Conservation (phyloP, 2,888 invertebrate species). For the Spicauda simplicius region DNA sequence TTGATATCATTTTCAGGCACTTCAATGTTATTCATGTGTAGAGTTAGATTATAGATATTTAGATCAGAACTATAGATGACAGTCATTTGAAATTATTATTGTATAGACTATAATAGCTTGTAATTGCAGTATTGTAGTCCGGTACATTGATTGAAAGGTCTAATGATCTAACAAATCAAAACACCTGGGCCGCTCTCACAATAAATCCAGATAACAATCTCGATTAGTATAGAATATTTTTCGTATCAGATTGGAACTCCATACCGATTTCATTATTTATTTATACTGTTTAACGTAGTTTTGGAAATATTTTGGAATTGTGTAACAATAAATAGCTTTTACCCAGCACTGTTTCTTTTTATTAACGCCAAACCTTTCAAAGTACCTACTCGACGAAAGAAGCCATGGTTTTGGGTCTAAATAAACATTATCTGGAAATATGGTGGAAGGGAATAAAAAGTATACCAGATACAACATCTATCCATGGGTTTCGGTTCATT, state of each 20-base stretch:
- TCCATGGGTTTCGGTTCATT: slow-evolving; percentile 88
- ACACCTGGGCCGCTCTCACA: slow-evolving; percentile 59
- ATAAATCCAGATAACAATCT: slow-evolving; percentile 44
- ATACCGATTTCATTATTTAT: slow-evolving; percentile 23
- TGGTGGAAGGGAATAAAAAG: slow-evolving; percentile 80
- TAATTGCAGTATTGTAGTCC: slow-evolving; percentile 28
- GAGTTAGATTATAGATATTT: not conserved
- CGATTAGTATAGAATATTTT: slow-evolving; percentile 4
- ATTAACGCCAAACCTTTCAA: not conserved
- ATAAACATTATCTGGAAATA: slow-evolving; percentile 65
- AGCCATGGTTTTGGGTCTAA: slow-evolving; percentile 53
- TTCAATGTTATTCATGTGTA: not conserved
- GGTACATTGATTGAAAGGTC: slow-evolving; percentile 23
- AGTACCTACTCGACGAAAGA: not conserved
- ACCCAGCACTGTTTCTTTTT: slow-evolving; percentile 1
- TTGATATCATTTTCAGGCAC: too few relatives aligned
- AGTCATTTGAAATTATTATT: not conserved
- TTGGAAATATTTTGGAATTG: slow-evolving; percentile 4
- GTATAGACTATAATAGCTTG: not conserved
- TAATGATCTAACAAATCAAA: slow-evolving; percentile 32
- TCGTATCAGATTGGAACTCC: slow-evolving; percentile 15
- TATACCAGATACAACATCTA: slow-evolving; percentile 79
- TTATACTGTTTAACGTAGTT: slow-evolving; percentile 5
- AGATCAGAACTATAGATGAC: not conserved
- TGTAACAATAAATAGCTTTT: slow-evolving; percentile 23